These are phyloP conservation scores for Neolamprologus modestus DNA, from an alignment of 2,113 vertebrate genomes.

Conservation along the genomic window DNA sequence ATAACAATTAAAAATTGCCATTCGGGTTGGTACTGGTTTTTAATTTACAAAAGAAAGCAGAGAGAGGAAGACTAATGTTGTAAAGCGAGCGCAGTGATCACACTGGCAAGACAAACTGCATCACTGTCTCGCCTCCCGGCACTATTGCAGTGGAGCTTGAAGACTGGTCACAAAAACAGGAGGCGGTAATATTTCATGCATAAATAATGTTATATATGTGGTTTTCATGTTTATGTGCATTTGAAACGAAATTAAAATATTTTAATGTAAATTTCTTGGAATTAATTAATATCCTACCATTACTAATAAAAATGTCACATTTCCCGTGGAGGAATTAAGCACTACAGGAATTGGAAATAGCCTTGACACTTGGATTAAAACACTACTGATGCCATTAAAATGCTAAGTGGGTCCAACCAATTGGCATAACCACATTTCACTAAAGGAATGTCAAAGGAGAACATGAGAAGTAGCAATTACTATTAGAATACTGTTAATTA, in stretches of 20 bases:
- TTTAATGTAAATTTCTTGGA: conserved; percentile 48
- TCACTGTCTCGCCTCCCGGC: conserved; percentile 30
- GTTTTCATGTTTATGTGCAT: conserved; percentile 47
- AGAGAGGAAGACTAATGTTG: conserved; percentile 60
- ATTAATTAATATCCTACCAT: conserved; percentile 55
- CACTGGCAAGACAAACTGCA: conserved; percentile 31
- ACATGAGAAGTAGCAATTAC: conserved; percentile 62
- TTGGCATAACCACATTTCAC: conserved; percentile 70
- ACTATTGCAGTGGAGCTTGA: conserved; percentile 7
- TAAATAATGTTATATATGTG: conserved; percentile 52
- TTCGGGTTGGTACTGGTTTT: conserved; percentile 47
- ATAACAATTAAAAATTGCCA: conserved; percentile 66
- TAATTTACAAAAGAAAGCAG: conserved; percentile 51
- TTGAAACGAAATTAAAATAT: conserved; percentile 52
- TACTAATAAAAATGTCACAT: conserved; percentile 61
- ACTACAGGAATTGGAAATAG: conserved; percentile 55
- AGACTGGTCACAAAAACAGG: conserved; percentile 42
- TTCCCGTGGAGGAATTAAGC: conserved; percentile 41
- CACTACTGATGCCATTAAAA: conserved; percentile 70
- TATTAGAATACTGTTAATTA: conserved; percentile 70
- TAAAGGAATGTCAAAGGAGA: conserved; percentile 62
- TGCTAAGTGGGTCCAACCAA: conserved; percentile 65
- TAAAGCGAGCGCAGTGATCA: conserved; percentile 26
- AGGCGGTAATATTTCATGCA: conserved; percentile 51
- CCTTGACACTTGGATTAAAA: conserved; percentile 65